Percentiles rank a stretch among this genome's conserved stretches.
Evolutionary conservation across 2,888 invertebrate species (phyloP).

Genomic region (Tetramorium bicarinatum): DNA sequence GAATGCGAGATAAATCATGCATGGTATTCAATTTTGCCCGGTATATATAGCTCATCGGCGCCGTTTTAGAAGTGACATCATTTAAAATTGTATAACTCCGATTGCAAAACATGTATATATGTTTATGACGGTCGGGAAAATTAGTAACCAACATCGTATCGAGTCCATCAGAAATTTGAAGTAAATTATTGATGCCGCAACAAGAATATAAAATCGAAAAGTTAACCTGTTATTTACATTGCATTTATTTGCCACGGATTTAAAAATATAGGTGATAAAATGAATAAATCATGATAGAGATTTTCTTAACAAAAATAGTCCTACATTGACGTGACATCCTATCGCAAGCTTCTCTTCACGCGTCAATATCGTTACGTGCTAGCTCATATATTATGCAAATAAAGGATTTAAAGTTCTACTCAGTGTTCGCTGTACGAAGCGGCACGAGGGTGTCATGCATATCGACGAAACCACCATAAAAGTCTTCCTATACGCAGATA

Average conservation of each 20-base stretch:
- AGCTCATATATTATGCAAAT: conserved; percentile 76
- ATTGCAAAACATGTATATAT: background rate
- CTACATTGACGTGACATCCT: background rate
- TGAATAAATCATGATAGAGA: background rate
- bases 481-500: conserved; percentile 49
- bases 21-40: conserved; percentile 9
- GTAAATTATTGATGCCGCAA: background rate
- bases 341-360: background rate
- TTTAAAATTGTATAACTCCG: conserved; percentile 13
- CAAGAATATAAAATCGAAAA: background rate
- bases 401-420: conserved; percentile 76
- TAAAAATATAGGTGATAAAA: background rate
- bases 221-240: background rate
- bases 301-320: background rate
- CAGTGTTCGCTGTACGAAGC: conserved; percentile 74
- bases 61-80: background rate
- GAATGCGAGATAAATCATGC: background rate
- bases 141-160: background rate
- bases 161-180: background rate
- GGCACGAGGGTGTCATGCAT: conserved; percentile 58
- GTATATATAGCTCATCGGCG: background rate
- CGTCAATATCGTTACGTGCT: conserved; percentile 22
- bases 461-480: conserved; percentile 19
- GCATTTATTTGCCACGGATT: background rate
- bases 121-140: background rate